phyloP scores from a whole-genome alignment of 2,797 vertebrate species.

The Epinephelus malabaricus region DNA sequence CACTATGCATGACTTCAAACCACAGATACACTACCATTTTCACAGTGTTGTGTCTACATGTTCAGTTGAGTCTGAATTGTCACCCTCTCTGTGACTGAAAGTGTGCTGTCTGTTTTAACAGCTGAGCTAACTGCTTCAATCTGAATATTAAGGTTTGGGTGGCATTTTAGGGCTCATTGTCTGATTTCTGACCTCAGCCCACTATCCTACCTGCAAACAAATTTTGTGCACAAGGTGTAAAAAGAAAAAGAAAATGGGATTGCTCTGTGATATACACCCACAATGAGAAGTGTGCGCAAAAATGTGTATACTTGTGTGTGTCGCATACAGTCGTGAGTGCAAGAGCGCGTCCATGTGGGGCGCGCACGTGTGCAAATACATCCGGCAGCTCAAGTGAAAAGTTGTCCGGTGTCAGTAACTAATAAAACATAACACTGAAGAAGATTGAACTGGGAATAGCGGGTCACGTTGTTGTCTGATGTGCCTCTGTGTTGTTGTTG shows the following conservation, averaged over 20 bases:
- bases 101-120: constrained; percentile 33
- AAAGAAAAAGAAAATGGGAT: constrained; percentile 45
- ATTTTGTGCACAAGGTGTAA: constrained; percentile 39
- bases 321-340: constrained; percentile 32
- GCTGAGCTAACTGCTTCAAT: constrained; percentile 51
- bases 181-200: constrained; percentile 56
- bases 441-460: constrained; percentile 69
- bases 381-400: constrained; percentile 65
- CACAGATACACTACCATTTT: constrained; percentile 60
- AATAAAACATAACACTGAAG: constrained; percentile 67
- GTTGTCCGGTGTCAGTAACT: constrained; percentile 74
- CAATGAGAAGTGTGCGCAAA: constrained; percentile 37
- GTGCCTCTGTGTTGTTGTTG: constrained; percentile 85
- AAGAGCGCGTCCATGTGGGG: constrained; percentile 26
- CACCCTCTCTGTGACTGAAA: constrained; percentile 50
- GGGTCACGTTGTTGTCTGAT: constrained; percentile 84
- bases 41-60: constrained; percentile 66
- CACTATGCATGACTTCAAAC: constrained; percentile 60
- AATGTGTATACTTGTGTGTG: constrained; percentile 57
- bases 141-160: constrained; percentile 22
- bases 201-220: constrained; percentile 17
- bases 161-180: constrained; percentile 23
- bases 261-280: constrained; percentile 33
- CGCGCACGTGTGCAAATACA: constrained; percentile 56
- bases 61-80: constrained; percentile 53